phyloP scores from a whole-genome alignment of 2,797 vertebrate genomes.

The Sciaenops ocellatus region DNA sequence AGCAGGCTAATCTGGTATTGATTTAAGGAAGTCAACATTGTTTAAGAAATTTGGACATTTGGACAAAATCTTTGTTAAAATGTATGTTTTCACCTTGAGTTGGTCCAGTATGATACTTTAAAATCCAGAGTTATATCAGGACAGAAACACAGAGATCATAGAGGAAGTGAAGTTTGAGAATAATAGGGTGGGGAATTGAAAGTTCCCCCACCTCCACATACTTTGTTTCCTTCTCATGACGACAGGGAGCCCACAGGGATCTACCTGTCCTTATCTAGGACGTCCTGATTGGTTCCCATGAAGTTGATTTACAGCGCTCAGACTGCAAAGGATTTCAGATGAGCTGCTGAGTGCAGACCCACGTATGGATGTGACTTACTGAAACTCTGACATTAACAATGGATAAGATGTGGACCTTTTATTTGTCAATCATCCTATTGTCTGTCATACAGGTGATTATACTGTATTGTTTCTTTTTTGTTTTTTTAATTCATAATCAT shows the following conservation, averaged over 20 bases:
- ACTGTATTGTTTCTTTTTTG: neutral
- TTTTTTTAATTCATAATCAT: neutral
- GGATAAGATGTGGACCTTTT: slow-evolving; percentile 74
- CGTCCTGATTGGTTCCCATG: slow-evolving; percentile 82
- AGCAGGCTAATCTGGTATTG: neutral
- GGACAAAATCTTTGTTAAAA: neutral
- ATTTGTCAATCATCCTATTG: slow-evolving; percentile 64
- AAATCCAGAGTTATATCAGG: neutral
- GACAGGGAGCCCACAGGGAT: slow-evolving; percentile 78
- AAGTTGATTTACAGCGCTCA: slow-evolving; percentile 64
- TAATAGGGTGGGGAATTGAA: slow-evolving; percentile 26
- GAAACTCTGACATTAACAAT: slow-evolving; percentile 47
- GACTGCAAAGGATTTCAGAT: slow-evolving; percentile 69
- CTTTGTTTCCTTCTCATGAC: slow-evolving; percentile 76
- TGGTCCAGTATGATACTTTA: neutral
- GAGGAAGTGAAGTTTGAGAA: slow-evolving; percentile 15
- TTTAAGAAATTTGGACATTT: neutral
- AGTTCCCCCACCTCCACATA: slow-evolving; percentile 34
- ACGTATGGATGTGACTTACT: slow-evolving; percentile 59
- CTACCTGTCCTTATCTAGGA: slow-evolving; percentile 79
- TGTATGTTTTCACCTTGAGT: neutral
- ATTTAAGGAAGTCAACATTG: neutral
- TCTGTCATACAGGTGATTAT: slow-evolving; percentile 81
- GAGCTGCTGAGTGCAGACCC: slow-evolving; percentile 47
- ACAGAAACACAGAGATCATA: neutral